Evolutionary conservation across 2,113 vertebrate species (phyloP).

Genomic region (Oreamnos americanus): DNA sequence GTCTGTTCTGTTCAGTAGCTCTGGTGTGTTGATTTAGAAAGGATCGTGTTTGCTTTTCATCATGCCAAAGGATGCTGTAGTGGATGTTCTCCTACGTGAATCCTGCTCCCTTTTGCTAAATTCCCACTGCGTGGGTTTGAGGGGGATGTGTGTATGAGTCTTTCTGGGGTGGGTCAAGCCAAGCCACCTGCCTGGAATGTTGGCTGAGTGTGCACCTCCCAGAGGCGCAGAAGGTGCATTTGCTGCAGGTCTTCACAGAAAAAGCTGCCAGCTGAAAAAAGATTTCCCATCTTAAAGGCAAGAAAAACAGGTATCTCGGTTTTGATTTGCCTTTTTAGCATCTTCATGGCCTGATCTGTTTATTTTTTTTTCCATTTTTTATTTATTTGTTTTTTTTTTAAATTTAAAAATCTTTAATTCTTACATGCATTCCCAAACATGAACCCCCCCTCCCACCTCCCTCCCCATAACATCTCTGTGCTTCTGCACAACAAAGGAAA

Average conservation of each 20-base stretch:
- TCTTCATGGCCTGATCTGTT: neutral
- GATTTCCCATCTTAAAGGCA: too few relatives aligned
- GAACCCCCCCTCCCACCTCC: too few relatives aligned
- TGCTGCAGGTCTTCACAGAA: neutral
- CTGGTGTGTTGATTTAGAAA: neutral
- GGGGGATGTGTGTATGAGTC: too few relatives aligned
- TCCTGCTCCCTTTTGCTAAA: neutral
- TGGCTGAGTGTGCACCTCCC: neutral
- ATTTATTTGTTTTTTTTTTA: too few relatives aligned
- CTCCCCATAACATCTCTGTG: too few relatives aligned
- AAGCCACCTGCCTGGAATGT: neutral
- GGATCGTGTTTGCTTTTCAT: neutral
- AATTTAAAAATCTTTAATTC: too few relatives aligned
- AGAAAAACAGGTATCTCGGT: neutral
- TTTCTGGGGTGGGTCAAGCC: neutral
- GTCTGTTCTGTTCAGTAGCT: neutral
- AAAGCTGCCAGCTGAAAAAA: neutral
- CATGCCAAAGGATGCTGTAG: neutral
- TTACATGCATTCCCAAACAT: too few relatives aligned
- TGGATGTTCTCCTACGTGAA: neutral
- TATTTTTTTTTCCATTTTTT: too few relatives aligned
- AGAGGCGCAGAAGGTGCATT: rapidly evolving
- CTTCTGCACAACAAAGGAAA: too few relatives aligned
- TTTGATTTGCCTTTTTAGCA: neutral
- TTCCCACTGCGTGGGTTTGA: neutral